A percentile compares a stretch with the other conserved stretches of the same genome.
phyloP scores from a whole-genome alignment of 92 coral and sea anemone genomes.

The Zoanthus sociatus region DNA sequence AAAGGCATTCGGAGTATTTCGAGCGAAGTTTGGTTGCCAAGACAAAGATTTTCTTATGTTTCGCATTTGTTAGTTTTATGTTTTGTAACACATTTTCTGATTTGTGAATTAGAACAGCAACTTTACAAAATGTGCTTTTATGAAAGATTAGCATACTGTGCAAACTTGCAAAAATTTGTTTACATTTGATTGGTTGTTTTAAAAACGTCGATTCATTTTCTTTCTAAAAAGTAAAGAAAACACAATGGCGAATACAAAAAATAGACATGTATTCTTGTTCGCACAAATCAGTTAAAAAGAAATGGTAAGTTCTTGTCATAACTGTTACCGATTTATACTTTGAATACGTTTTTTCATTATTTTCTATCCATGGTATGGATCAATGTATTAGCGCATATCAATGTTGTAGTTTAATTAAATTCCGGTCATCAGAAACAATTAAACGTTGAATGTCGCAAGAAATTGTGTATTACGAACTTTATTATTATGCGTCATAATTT shows the following conservation, averaged over 20 bases:
- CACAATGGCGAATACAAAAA: constrained; percentile 1
- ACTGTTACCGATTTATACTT: not conserved
- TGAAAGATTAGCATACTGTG: constrained; percentile 37
- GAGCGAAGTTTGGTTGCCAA: not conserved
- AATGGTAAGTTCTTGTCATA: not conserved
- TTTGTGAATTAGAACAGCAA: not conserved
- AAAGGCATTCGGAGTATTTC: not conserved
- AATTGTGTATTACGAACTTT: not conserved
- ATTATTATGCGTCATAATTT: constrained; percentile 5
- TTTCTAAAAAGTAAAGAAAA: constrained; percentile 30
- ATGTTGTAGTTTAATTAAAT: constrained; percentile 23
- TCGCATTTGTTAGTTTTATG: not conserved
- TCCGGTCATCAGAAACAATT: constrained; percentile 1
- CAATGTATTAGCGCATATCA: not conserved
- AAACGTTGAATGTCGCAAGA: not conserved
- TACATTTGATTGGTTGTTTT: constrained; percentile 31
- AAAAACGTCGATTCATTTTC: constrained; percentile 20
- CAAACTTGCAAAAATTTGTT: constrained; percentile 16
- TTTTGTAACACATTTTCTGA: not conserved
- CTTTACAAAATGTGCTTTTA: not conserved
- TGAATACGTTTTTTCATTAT: not conserved
- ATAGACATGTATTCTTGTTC: constrained; percentile 9
- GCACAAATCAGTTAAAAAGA: not conserved
- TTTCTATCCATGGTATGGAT: not conserved
- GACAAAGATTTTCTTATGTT: not conserved